Evolutionary conservation across 2,888 invertebrate species (phyloP), one percentile per base, ranked within the genome.

Genomic region (Xylocampa areola): DNA sequence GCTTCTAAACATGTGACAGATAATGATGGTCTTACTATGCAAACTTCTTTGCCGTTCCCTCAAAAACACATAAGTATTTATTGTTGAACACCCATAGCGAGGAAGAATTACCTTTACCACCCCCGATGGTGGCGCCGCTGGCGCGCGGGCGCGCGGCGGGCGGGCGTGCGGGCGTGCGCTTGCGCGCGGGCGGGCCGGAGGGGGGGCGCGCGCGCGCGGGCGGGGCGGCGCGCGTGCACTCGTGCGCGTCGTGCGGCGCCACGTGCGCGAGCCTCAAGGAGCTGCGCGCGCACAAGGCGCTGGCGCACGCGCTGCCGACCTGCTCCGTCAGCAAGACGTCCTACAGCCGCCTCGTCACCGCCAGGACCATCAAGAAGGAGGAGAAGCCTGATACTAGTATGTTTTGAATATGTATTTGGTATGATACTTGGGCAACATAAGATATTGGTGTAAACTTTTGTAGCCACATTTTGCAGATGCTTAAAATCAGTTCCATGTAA

Each of bases 201-300:
- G 96, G 96, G 82, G 89, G 96, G 51, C 94, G 96, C 17, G 93
- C 95, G 14, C 96, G 83, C 94, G 7, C 90, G 94, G 29, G 91
- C 91, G 47, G n/a, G n/a, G n/a, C n/a, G n/a, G n/a, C n/a, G 13
- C 84, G 89, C 0, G 57, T 92, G 30, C 95, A 95, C 83, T 94
- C 94, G 65, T 96, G 96, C 84, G 84, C 94, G 0, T 89, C 92
- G 25, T 96, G 96, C 76, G 92, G 94, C 4, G 93, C 94, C 57
- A 92, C 94, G 44, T 95, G 95, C 77, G 87, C 94, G 23, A 95
- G 95, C 29, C 92, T 95, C 1, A 95, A 95, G 75, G 96, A 96
- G 82, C 89, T 96, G 51, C 94, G 96, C 17, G 93, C 95, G 14
- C 96, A 96, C 83, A 94, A 94, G 66, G 83, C 94, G 7, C 90